Base-by-base conservation (phyloP, 1,140 invertebrate genomes). In the Trachymyrmex cornetzi region DNA sequence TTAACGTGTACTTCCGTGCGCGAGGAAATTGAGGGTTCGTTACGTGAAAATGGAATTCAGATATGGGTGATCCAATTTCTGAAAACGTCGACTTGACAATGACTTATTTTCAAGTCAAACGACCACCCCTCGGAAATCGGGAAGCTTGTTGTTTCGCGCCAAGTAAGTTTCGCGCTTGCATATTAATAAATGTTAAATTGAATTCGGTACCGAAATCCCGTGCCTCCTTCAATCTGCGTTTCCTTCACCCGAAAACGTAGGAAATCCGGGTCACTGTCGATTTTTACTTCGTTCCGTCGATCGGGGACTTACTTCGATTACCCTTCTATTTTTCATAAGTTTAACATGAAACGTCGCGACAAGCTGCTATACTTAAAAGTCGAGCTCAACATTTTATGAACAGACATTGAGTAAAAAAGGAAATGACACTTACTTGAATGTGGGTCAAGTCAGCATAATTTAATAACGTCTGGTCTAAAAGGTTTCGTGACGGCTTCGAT, bases 391-490 rank as follows among this genome's bases (percentile, higher is more conserved):
- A 74, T 89, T 82, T 87, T 59, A 69, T 44, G 55, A 50, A 55
- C 64, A 30, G 53, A 11, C 57, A 38, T 84, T 61, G 61, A 75
- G 55, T 48, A 27, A 50, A 77, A 59, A 44, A 88, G 75, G 79
- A 85, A 85, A 77, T 22, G 44, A 55, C 50, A 27, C 16, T 61
- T 80, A 84, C 66, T 27, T 67, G 66, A 84, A 90, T 90, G 53
- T 79, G 74, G 89, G 88, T 90, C 77, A 79, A 77, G 34, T 80
- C 85, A 53, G 55, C 27, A 59, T 90, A 90, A 90, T 89, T 90
- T 84, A 86, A 90, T 89, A 90, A 89, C 66, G 61, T 30, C 63
- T 77, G 24, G 63, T 55, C 85, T 90, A 87, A 90, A 87, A 90
- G 85, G 88, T 59, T 66, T 63, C 66, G 69, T 61, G 22, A 67